Evolutionary conservation across 2,113 vertebrate species (phyloP).

Genomic region (Hassar affinis): DNA sequence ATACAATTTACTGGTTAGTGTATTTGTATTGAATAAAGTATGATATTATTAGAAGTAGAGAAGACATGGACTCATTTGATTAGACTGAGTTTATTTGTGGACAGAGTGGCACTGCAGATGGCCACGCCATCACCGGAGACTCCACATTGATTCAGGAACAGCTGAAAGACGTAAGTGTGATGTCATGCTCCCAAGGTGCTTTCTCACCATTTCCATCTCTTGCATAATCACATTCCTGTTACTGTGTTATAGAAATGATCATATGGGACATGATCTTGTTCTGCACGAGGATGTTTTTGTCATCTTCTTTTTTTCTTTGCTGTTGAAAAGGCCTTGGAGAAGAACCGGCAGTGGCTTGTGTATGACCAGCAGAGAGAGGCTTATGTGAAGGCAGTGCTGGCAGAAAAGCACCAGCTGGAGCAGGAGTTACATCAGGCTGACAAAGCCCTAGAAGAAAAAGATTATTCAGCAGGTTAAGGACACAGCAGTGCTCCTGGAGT

Average conservation of each 20-base stretch:
- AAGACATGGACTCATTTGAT: background rate
- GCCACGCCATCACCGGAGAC: conserved; percentile 51
- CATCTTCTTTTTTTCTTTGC: conserved; percentile 20
- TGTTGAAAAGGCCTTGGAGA: conserved; percentile 85
- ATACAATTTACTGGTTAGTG: background rate
- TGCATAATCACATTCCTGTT: background rate
- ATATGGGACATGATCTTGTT: background rate
- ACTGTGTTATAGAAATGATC: background rate
- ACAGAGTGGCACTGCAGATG: conserved; percentile 38
- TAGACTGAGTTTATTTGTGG: background rate
- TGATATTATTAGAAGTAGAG: background rate
- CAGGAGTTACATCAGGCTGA: conserved; percentile 68
- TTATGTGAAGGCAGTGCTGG: conserved; percentile 83
- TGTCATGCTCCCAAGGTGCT: conserved; percentile 8
- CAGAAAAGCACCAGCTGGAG: conserved; percentile 80
- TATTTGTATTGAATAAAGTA: background rate
- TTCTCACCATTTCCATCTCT: background rate
- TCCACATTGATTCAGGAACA: conserved; percentile 76
- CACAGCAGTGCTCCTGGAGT: no score
- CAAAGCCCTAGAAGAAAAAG: conserved; percentile 62
- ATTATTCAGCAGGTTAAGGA: conserved; percentile 64
- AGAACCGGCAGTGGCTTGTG: conserved; percentile 92
- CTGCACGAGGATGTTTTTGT: background rate
- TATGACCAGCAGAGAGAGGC: conserved; percentile 94
- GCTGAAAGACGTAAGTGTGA: conserved; percentile 85